These are phyloP conservation scores for Drosophila virilis DNA, from an alignment of 1,140 invertebrate species.

Conservation along the genomic window DNA sequence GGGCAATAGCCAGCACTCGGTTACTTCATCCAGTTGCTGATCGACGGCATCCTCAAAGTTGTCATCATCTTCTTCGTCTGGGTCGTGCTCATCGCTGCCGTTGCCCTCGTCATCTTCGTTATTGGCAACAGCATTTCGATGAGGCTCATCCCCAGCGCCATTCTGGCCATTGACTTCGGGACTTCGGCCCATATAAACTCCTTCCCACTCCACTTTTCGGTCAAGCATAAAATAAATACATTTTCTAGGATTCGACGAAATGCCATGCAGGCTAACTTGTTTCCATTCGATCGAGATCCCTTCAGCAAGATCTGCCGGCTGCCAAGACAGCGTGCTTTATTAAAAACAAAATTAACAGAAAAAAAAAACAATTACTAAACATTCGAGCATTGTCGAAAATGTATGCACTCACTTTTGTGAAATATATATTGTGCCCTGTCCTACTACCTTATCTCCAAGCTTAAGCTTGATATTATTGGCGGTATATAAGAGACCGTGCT, in stretches of 20 bases:
- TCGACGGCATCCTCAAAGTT: slow-evolving; percentile 72
- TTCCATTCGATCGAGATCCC: slow-evolving; percentile 80
- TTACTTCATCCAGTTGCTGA: slow-evolving; percentile 66
- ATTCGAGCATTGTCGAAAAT: slow-evolving; percentile 24
- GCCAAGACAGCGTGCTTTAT: slow-evolving; percentile 71
- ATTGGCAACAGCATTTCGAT: slow-evolving; percentile 27
- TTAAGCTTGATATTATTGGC: slow-evolving; percentile 77
- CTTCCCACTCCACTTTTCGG: slow-evolving; percentile 75
- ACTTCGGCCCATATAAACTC: slow-evolving; percentile 57
- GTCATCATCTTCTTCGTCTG: slow-evolving; percentile 68
- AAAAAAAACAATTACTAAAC: slow-evolving; percentile 35
- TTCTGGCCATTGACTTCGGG: slow-evolving; percentile 61
- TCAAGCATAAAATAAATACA: slow-evolving; percentile 83
- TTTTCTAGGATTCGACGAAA: slow-evolving; percentile 70
- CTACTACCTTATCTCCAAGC: slow-evolving; percentile 69
- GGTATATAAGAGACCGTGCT: slow-evolving; percentile 71
- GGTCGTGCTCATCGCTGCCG: slow-evolving; percentile 55
- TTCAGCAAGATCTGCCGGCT: slow-evolving; percentile 60
- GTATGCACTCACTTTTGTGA: slow-evolving; percentile 72
- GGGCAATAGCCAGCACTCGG: slow-evolving; percentile 79
- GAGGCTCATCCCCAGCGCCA: slow-evolving; percentile 31
- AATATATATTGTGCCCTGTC: slow-evolving; percentile 73
- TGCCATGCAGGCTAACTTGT: slow-evolving; percentile 77
- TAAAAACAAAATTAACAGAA: background rate
- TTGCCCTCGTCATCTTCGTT: slow-evolving; percentile 64